Conservation (phyloP, 2,888 invertebrate genomes). For the Rhagium mordax region DNA sequence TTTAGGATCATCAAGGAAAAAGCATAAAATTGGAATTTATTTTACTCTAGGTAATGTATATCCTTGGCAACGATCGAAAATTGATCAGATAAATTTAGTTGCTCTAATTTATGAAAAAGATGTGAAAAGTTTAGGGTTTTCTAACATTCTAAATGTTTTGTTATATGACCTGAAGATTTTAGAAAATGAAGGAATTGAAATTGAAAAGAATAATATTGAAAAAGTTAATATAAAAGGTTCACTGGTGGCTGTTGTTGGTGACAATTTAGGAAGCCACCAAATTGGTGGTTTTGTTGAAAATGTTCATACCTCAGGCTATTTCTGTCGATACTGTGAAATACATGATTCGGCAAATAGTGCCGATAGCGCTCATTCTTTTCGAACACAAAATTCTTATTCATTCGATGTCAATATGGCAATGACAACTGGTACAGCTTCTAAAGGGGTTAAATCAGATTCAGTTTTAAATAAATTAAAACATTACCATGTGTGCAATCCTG, state of each 20-base stretch:
- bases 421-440: conserved; percentile 1
- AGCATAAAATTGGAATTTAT: conserved; percentile 59
- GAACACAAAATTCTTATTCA: neutral
- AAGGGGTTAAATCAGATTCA: conserved; percentile 48
- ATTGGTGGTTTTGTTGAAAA: conserved; percentile 58
- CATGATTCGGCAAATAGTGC: neutral
- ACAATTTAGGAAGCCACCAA: conserved; percentile 57
- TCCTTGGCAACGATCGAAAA: conserved; percentile 48
- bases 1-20: conserved; percentile 55
- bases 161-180: conserved; percentile 54
- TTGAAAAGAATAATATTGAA: neutral
- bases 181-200: conserved; percentile 50
- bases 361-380: neutral
- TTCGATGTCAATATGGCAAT: conserved; percentile 9
- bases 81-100: conserved; percentile 57
- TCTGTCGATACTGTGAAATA: conserved; percentile 48
- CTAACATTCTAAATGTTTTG: conserved; percentile 48
- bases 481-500: conserved; percentile 52
- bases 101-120: conserved; percentile 54
- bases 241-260: conserved; percentile 53
- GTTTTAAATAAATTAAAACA: conserved; percentile 46
- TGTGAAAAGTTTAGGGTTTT: conserved; percentile 52
- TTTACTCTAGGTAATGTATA: conserved; percentile 56
- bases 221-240: conserved; percentile 45
- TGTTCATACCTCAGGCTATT: conserved; percentile 50